Evolutionary conservation across 2,888 invertebrate species (phyloP).

Genomic region (Enchytraeus crypticus): DNA sequence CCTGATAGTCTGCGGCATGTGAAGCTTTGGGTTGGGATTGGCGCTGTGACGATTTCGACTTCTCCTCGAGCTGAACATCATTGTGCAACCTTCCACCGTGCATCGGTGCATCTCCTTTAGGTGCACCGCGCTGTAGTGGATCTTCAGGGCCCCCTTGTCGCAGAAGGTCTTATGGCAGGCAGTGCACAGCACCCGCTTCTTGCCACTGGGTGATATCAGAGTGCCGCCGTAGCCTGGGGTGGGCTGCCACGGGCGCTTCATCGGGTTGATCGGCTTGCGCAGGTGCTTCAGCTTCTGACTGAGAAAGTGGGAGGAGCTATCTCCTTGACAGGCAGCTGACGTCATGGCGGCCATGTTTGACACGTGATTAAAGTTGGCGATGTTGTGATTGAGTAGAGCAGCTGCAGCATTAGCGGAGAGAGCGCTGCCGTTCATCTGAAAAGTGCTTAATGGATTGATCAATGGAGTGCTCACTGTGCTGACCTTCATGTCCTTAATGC

Average conservation of each 20-base stretch:
- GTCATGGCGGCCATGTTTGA: not conserved
- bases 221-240: conserved; percentile 42
- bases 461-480: not conserved
- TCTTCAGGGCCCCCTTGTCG: conserved; percentile 97
- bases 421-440: not conserved
- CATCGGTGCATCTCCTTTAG: conserved; percentile 98
- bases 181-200: conserved; percentile 93
- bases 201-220: conserved; percentile 51
- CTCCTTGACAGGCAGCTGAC: not conserved
- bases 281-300: conserved; percentile 38
- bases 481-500: conserved; percentile 19
- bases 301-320: conserved; percentile 16
- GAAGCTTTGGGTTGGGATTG: conserved; percentile 94
- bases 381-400: not conserved
- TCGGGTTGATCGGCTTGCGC: conserved; percentile 45
- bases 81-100: conserved; percentile 94
- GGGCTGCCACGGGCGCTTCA: conserved; percentile 47
- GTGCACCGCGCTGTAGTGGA: conserved; percentile 97
- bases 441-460: not conserved
- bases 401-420: not conserved
- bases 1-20: conserved; percentile 67
- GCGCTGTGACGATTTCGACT: conserved; percentile 93
- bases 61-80: conserved; percentile 96
- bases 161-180: conserved; percentile 98
- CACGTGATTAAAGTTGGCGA: not conserved